Base-by-base conservation (phyloP, 1,140 invertebrate genomes). In the Laupala kohalensis region DNA sequence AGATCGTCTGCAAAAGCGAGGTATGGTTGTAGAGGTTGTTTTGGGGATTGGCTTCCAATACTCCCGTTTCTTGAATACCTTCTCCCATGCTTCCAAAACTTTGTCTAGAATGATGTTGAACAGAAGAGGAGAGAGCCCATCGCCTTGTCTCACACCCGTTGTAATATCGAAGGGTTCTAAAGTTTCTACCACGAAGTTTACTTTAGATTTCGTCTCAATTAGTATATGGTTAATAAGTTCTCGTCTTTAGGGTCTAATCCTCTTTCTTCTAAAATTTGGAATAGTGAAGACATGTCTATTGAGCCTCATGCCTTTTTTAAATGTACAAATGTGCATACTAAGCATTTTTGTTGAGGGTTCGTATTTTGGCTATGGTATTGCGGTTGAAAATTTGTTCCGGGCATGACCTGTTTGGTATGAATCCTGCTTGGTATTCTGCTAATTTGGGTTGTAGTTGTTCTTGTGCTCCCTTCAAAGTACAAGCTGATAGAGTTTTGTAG, bases 381-480 rank as follows among this genome's bases (percentile, higher is more conserved):
- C 27, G 68, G 25, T 69, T 27, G 25, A 69, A 25, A 37, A 69
- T 69, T 69, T 69, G 68, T 37, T 53, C 68, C 30, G 68, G n/a
- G 19, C 68, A 69, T 69, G 27, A 69, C 19, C 68, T 30, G 19
- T 37, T 29, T 69, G 27, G 25, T 69, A 25, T 69, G 68, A 69
- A 69, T 29, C 68, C 68, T 69, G 68, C 19, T 69, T 28, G 25
- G 26, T 69, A 26, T 69, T 69, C 28, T 69, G 67, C 67, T 26
- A 69, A 28, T 27, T 69, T 27, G n/a, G 68, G 68, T 69, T 69
- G 13, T 69, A 69, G 28, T 29, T 69, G 68, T 30, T 69, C 67
- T 69, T 69, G 68, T 69, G 28, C 25, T 24, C 25, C 30, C 6
- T 37, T 19, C 25, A 28, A 30, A 23, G 26, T 6, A 69, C 68